These are phyloP conservation scores for Caranx ignobilis DNA, from an alignment of 2,113 vertebrate species.

Conservation along the genomic window DNA sequence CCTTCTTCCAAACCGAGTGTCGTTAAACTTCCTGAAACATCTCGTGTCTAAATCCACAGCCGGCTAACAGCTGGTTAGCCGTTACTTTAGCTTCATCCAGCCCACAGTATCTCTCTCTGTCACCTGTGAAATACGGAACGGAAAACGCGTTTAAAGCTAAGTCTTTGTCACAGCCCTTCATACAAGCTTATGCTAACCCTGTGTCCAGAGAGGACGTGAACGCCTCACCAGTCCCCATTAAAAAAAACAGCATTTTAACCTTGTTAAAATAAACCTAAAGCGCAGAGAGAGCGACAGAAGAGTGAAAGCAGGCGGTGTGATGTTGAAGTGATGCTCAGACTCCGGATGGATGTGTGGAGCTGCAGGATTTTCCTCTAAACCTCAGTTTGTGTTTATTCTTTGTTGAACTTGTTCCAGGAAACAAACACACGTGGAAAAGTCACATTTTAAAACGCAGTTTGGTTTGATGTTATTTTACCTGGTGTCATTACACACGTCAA, in stretches of 20 bases:
- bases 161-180: neutral
- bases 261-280: too few species aligned
- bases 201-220: fast-evolving
- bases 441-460: neutral
- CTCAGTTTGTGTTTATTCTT: too few species aligned
- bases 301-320: too few species aligned
- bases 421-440: neutral
- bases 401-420: neutral
- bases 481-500: too few species aligned
- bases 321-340: too few species aligned
- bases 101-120: fast-evolving
- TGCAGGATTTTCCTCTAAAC: too few species aligned
- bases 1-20: neutral
- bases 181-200: neutral
- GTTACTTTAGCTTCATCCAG: neutral
- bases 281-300: too few species aligned
- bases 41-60: neutral
- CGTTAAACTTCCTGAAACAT: neutral
- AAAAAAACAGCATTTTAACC: too few species aligned
- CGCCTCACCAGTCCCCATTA: neutral
- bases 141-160: neutral
- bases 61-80: too few species aligned
- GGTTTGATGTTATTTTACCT: neutral
- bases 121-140: neutral
- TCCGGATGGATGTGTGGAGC: too few species aligned